Evolutionary conservation across 92 coral and sea anemone genomes (phyloP), one percentile per base, ranked within the genome.

Genomic region (Metridium senile): DNA sequence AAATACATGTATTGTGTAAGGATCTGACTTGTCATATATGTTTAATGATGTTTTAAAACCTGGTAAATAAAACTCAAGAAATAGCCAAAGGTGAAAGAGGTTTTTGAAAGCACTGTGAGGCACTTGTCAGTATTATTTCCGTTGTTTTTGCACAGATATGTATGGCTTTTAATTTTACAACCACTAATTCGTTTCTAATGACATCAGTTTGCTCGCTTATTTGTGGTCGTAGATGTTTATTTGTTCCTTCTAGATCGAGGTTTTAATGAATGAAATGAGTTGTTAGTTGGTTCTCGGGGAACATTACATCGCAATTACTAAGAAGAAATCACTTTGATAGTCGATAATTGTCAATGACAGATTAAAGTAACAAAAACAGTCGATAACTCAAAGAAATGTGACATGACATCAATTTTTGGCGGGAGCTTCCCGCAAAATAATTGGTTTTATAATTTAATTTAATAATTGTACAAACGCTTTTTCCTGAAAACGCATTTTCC

Each of bases 211-310:
- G 57, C 66, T 65, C 13, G 20, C 23, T 22, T 70, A 45, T 79
- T 79, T 58, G 84, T 33, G 84, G 84, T 79, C 61, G 67, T 13
- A 34, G 62, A 64, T 62, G 68, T 59, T 59, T 35, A 45, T 74
- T 71, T 71, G 76, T 71, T 54, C 76, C 76, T 71, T 51, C 28
- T 51, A 70, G 33, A 34, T 28, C 46, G 17, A 53, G 23, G 56
- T 70, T 25, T 23, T 70, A 70, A 70, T 70, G 56, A 70, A 70
- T 30, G 62, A 46, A 46, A 68, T 68, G 56, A 25, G 52, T 43
- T 27, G 32, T 43, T 51, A 26, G 52, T 39, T 68, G 73, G 52
- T 34, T 28, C 73, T 46, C 20, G 26, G 73, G 18, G 23, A 30
- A 26, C 56, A 33, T 33, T 51, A 68, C 11, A 21, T 18, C 28